Conservation (phyloP, 2,113 vertebrate genomes). For the Leiothrix lutea region DNA sequence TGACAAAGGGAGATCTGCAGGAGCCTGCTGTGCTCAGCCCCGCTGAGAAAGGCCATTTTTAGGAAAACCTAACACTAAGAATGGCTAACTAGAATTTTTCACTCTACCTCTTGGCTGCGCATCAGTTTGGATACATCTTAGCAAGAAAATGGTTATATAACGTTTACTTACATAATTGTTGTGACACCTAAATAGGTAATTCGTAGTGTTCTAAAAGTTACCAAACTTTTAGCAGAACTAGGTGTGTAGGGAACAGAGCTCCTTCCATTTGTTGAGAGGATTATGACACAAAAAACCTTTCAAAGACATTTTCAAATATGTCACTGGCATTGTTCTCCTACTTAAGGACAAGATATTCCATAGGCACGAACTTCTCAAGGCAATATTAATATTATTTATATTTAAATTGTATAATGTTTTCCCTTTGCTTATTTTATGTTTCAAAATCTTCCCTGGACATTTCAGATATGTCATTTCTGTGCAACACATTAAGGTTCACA, state of each 20-base stretch:
- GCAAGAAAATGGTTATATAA: not conserved
- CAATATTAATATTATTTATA: not conserved
- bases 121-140: not conserved
- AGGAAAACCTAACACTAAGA: not conserved
- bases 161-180: not conserved
- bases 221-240: not conserved
- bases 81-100: not conserved
- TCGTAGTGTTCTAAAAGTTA: not conserved
- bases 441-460: not conserved
- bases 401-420: not conserved
- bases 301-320: not conserved
- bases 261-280: not conserved
- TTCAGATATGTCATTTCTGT: not conserved
- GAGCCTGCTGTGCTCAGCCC: fast-evolving
- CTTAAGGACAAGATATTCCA: not conserved
- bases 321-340: not conserved
- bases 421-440: not conserved
- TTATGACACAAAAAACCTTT: not conserved
- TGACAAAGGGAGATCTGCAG: fast-evolving
- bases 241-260: not conserved
- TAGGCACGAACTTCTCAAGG: not conserved
- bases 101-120: not conserved
- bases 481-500: not conserved
- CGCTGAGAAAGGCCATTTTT: not conserved
- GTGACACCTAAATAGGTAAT: not conserved